Conservation (phyloP, 2,797 vertebrate genomes). For the Poeciliopsis gracilis region DNA sequence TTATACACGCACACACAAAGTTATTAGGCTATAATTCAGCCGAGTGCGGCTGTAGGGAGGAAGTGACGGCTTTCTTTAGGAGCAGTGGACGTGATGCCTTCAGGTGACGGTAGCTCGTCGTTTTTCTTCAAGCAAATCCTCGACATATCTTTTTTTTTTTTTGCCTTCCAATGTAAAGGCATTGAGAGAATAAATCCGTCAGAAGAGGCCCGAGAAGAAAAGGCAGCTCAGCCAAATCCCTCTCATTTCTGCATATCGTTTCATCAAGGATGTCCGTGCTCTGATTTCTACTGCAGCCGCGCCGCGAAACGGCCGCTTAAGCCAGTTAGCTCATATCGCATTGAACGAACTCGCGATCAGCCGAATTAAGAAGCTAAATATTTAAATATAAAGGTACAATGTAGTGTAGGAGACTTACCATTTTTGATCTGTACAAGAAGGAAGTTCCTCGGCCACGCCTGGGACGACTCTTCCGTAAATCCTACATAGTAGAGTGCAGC, state of each 20-base stretch:
- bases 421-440: constrained; percentile 81
- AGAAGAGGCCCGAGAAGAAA: constrained; percentile 12
- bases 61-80: neutral
- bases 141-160: too few species aligned
- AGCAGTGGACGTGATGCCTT: neutral
- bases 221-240: constrained; percentile 45
- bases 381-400: constrained; percentile 20
- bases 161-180: neutral
- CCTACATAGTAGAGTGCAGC: constrained; percentile 48
- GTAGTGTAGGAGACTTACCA: constrained; percentile 73
- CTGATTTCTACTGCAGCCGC: constrained; percentile 20
- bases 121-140: neutral
- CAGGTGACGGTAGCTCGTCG: constrained; percentile 7
- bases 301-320: constrained; percentile 11
- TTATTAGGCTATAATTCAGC: too few species aligned
- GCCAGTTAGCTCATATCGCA: constrained; percentile 6
- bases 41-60: neutral
- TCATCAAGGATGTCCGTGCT: constrained; percentile 54
- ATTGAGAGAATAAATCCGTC: neutral
- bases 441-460: constrained; percentile 85
- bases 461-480: constrained; percentile 78
- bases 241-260: constrained; percentile 39
- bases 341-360: neutral
- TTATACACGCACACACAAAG: neutral
- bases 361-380: neutral